These are phyloP conservation scores for Cataglyphis rosenhaueri DNA, from an alignment of 2,888 invertebrate species.

Conservation along the genomic window DNA sequence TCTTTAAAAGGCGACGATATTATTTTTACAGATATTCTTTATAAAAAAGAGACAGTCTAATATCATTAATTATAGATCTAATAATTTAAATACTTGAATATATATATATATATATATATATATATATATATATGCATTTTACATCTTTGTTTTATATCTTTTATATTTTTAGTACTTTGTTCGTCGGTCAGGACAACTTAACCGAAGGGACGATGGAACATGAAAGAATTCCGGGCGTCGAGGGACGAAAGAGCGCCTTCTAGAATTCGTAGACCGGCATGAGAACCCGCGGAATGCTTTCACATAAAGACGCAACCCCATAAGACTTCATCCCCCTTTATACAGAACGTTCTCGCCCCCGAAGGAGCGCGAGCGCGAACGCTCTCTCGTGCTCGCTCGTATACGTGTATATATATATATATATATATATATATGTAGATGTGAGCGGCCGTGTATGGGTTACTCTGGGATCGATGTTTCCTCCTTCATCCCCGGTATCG, in stretches of 20 bases:
- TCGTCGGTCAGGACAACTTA: constrained; percentile 58
- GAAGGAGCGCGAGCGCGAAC: constrained; percentile 68
- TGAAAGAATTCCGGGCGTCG: constrained; percentile 64
- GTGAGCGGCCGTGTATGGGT: constrained; percentile 53
- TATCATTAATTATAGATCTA: not conserved
- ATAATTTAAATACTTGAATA: not conserved
- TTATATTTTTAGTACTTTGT: not conserved
- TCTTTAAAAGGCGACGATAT: not conserved
- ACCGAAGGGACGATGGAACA: constrained; percentile 67
- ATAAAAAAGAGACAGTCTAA: not conserved
- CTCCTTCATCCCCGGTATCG: constrained; percentile 77
- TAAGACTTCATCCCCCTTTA: constrained; percentile 80
- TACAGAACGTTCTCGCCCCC: constrained; percentile 78
- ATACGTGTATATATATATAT: not conserved
- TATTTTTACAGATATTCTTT: not conserved
- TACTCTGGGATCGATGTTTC: constrained; percentile 76
- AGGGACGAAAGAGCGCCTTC: constrained; percentile 76
- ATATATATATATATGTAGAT: not conserved
- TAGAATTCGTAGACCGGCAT: constrained; percentile 78
- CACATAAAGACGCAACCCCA: constrained; percentile 83
- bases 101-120: no score
- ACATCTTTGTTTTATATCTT: not conserved
- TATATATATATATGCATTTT: not conserved
- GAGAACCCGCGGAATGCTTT: constrained; percentile 83
- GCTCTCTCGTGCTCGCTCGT: constrained; percentile 30